Base-by-base conservation (phyloP, 37 sponge, comb jelly and placozoan species). In the Dysidea cf. avara region DNA sequence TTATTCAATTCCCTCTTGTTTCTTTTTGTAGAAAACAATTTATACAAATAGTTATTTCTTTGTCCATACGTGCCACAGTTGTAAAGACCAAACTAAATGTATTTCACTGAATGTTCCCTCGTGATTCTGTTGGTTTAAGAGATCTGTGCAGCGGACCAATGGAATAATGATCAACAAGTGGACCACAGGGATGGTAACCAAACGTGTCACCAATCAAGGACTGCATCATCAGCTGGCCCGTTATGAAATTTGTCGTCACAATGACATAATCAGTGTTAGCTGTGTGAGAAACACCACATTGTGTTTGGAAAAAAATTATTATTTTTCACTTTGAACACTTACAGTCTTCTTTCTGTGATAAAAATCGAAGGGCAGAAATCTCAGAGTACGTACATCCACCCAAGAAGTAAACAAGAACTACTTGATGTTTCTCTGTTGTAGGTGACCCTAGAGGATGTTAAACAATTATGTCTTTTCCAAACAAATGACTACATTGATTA, bases 351-450 rank as follows among this genome's bases (percentile, higher is more conserved):
- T 63, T 87, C 29, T 76, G 70, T 13, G 96, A 77, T 22, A 94
- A 81, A 77, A 88, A 99, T 2, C 96, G 62, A 32, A 99, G 80
- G 6, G 99, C 99, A 22, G 96, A 83, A 17, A 99, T 85, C 69
- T 99, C 99, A 43, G 96, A 96, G 57, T 85, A 92, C 1, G 93
- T 92, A 40, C 87, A 86, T 0, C 99, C 99, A 18, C 99, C 99
- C 28, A 99, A 55, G 87, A 99, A 99, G 80, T 84, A 91, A 22
- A 99, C 91, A 48, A 99, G 61, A 1, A 87, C 80, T 0, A 90
- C 60, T 49, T 80, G 75, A 28, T 76, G 84, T 13, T 71, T 56
- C 30, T 87, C 94, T 16, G 74, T 30, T 3, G 82, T 55, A 14
- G 86, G 72, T 17, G 76, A 46, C 57, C 58, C 66, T 68, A 28